phyloP scores from a whole-genome alignment of 37 sponge, comb jelly and placozoan genomes.

The Eunapius fragilis region DNA sequence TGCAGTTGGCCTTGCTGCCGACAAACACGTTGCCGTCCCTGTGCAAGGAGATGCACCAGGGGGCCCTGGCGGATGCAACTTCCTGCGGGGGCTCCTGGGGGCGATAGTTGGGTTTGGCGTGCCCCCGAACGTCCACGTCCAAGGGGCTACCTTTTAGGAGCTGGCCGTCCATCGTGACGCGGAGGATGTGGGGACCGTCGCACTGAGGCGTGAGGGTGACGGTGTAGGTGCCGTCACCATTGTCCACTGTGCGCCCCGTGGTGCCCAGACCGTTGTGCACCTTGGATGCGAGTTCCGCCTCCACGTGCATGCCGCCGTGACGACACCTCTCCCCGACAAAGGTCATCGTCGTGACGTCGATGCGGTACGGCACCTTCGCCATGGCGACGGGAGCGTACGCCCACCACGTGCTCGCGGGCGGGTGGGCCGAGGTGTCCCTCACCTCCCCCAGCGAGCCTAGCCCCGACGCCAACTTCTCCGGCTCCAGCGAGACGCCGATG shows the following conservation, averaged over 20 bases:
- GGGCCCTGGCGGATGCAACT: not conserved
- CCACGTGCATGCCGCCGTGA: not conserved
- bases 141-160: slow-evolving; percentile 22
- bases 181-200: not conserved
- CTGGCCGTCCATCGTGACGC: not conserved
- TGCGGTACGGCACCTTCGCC: not conserved
- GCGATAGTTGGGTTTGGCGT: not conserved
- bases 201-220: slow-evolving; percentile 4
- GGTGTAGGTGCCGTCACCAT: not conserved
- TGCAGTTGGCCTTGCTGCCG: not conserved
- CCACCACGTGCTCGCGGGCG: not conserved
- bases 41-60: not conserved
- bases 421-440: not conserved
- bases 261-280: not conserved
- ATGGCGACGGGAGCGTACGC: not conserved
- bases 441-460: not conserved
- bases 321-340: not conserved
- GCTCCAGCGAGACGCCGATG: not conserved
- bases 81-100: not conserved
- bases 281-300: not conserved
- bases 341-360: not conserved
- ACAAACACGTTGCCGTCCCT: not conserved
- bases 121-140: not conserved
- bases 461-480: not conserved
- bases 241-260: not conserved